Conservation (phyloP, 2,888 invertebrate genomes). For the Dasysyrphus tricinctus region DNA sequence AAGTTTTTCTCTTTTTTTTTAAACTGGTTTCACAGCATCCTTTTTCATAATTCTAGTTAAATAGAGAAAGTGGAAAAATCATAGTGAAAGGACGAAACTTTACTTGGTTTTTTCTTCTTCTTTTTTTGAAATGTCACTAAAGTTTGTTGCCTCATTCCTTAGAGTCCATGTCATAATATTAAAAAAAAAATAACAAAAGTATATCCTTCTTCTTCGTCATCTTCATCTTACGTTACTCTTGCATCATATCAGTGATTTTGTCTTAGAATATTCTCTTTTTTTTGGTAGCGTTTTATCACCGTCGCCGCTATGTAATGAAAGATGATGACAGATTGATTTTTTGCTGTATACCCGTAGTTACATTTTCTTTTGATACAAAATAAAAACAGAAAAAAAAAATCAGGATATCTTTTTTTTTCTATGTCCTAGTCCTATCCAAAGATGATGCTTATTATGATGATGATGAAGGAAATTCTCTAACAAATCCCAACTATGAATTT, state of each 20-base stretch:
- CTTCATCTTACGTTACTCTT: not conserved
- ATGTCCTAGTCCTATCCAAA: slow-evolving; percentile 15
- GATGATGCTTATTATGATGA: not conserved
- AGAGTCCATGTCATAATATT: slow-evolving; percentile 52
- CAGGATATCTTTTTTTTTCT: not conserved
- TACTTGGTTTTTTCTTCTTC: not conserved
- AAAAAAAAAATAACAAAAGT: slow-evolving; percentile 23
- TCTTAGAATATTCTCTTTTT: slow-evolving; percentile 19
- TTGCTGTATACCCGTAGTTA: slow-evolving; percentile 40
- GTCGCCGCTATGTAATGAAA: slow-evolving; percentile 40
- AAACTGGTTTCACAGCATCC: not conserved
- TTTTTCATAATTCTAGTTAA: slow-evolving; percentile 60
- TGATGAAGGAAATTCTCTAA: slow-evolving; percentile 20
- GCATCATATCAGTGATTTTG: slow-evolving; percentile 52
- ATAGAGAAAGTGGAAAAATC: slow-evolving; percentile 65
- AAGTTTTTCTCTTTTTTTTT: slow-evolving; percentile 36
- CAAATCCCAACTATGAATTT: slow-evolving; percentile 46
- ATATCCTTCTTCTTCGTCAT: not conserved
- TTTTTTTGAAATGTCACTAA: slow-evolving; percentile 39
- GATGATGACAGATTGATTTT: slow-evolving; percentile 67
- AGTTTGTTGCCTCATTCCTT: slow-evolving; percentile 56
- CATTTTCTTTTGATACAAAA: slow-evolving; percentile 17
- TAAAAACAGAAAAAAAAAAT: not conserved
- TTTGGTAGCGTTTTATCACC: not conserved
- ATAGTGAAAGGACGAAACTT: slow-evolving; percentile 38